Percentiles rank a stretch among this genome's conserved stretches.
Evolutionary conservation across 1,140 invertebrate species (phyloP).

Genomic region (Drosophila nebulosa): DNA sequence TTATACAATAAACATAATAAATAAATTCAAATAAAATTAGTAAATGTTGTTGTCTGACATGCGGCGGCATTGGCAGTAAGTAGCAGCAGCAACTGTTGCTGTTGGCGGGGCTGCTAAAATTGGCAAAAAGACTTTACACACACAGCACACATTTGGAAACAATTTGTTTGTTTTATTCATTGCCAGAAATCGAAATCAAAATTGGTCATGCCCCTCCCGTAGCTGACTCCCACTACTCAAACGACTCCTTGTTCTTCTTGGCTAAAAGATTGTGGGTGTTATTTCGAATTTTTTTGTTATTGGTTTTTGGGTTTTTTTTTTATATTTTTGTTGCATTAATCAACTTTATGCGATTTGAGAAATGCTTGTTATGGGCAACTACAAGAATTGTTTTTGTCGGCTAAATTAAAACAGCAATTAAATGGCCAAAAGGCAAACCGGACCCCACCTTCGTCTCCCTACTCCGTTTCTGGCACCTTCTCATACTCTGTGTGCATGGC

Average conservation of each 20-base stretch:
- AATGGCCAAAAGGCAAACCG: conserved; percentile 73
- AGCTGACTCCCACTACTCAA: not conserved
- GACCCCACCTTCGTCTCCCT: no score
- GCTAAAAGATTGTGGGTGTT: conserved; percentile 2
- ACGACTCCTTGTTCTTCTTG: conserved; percentile 1
- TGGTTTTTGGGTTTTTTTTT: conserved; percentile 3
- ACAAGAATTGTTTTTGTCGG: conserved; percentile 22
- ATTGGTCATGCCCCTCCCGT: not conserved
- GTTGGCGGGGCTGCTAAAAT: not conserved
- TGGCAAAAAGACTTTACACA: not conserved
- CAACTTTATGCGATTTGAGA: conserved; percentile 49
- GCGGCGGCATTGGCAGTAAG: not conserved
- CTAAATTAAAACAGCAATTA: conserved; percentile 76
- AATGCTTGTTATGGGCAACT: conserved; percentile 30
- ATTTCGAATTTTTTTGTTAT: not conserved
- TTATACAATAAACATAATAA: conserved; percentile 4
- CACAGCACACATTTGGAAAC: not conserved
- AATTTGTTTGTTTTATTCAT: not conserved
- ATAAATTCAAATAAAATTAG: conserved; percentile 22
- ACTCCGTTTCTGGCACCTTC: not conserved
- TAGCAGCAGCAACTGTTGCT: not conserved
- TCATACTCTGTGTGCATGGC: conserved; percentile 57
- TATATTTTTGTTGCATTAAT: conserved; percentile 63
- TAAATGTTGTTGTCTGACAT: conserved; percentile 15
- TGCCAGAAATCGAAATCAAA: not conserved